Conservation (phyloP, 2,797 vertebrate genomes). For the Sebastes nivosus region DNA sequence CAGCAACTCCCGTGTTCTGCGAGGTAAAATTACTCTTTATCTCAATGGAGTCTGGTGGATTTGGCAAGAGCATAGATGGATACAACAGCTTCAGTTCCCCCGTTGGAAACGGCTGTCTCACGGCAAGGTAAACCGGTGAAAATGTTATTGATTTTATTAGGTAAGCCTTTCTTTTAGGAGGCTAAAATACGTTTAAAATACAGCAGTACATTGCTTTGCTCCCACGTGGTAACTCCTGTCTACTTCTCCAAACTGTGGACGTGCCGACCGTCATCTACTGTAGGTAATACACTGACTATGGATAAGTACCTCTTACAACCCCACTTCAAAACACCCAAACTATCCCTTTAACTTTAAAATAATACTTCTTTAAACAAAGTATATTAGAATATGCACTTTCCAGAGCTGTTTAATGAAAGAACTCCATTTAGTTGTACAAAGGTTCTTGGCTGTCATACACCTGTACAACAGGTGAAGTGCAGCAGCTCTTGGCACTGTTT, state of each 20-base stretch:
- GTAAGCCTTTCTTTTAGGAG: no score
- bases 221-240: no score
- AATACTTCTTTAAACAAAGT: not conserved
- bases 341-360: not conserved
- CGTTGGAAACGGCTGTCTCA: no score
- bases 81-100: not conserved
- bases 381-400: not conserved
- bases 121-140: no score
- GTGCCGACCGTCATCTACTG: not conserved
- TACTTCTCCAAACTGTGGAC: not conserved
- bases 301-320: rapidly evolving
- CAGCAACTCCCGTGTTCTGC: not conserved
- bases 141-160: no score
- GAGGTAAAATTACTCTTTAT: not conserved
- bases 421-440: not conserved
- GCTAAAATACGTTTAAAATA: no score
- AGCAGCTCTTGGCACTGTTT: slow-evolving; percentile 26
- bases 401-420: not conserved
- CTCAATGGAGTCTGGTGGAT: not conserved
- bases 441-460: not conserved
- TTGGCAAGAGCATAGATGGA: not conserved
- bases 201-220: no score
- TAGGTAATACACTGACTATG: not conserved
- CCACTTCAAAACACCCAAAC: not conserved
- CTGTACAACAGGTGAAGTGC: slow-evolving; percentile 29